Conservation (phyloP, 2,797 vertebrate species). For the Lemur catta region DNA sequence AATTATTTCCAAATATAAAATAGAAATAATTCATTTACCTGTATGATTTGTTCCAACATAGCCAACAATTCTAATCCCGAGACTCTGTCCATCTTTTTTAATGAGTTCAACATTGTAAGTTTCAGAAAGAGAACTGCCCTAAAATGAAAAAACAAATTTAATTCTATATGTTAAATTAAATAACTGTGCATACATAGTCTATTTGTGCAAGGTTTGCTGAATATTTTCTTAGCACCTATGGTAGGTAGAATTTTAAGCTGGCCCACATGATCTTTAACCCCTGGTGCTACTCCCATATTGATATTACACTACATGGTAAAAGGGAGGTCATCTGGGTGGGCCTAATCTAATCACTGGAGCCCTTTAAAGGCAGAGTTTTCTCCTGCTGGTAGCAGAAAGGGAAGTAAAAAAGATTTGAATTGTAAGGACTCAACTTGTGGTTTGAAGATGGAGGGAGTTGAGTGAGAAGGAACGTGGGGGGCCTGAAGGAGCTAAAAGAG, state of each 20-base stretch:
- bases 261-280: background rate
- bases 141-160: constrained; percentile 60
- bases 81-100: constrained; percentile 94
- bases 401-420: constrained; percentile 6
- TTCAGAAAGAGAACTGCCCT: constrained; percentile 83
- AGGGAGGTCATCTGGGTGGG: background rate
- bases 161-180: background rate
- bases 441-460: background rate
- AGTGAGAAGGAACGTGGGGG: background rate
- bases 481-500: background rate
- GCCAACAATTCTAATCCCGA: constrained; percentile 96
- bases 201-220: background rate
- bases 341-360: background rate
- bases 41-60: constrained; percentile 87
- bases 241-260: background rate
- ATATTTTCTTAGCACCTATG: background rate
- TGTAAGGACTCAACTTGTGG: background rate
- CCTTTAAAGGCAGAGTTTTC: background rate
- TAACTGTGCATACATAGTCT: background rate
- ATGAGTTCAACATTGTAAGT: constrained; percentile 90
- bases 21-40: constrained; percentile 83
- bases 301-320: background rate
- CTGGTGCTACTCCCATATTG: background rate
- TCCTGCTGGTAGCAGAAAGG: background rate
- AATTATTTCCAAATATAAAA: constrained; percentile 58